Conservation (phyloP, 2,888 invertebrate species). For the Phaedon cochleariae region DNA sequence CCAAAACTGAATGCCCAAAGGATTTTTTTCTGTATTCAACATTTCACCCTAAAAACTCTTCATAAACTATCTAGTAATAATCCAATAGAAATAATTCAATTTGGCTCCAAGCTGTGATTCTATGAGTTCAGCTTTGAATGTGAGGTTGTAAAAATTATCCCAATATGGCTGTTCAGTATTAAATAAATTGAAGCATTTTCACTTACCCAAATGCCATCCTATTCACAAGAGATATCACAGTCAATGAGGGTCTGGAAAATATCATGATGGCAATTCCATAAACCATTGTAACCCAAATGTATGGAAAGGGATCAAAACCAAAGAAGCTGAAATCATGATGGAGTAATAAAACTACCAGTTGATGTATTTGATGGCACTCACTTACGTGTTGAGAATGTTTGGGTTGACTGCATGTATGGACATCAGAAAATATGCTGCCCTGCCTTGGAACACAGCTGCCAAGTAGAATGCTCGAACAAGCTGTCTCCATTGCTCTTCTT, state of each 20-base stretch:
- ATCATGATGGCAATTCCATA: slow-evolving; percentile 48
- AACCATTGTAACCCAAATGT: slow-evolving; percentile 47
- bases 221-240: slow-evolving; percentile 38
- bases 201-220: slow-evolving; percentile 44
- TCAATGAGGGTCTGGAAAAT: slow-evolving; percentile 43
- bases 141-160: too few relatives aligned
- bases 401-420: slow-evolving; percentile 57
- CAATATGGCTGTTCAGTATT: too few relatives aligned
- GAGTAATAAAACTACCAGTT: neutral
- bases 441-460: slow-evolving; percentile 54
- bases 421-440: slow-evolving; percentile 57
- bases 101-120: too few relatives aligned
- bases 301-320: slow-evolving; percentile 36
- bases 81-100: too few relatives aligned
- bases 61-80: too few relatives aligned
- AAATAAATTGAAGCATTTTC: neutral
- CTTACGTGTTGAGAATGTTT: slow-evolving; percentile 48
- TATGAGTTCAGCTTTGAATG: too few relatives aligned
- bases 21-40: too few relatives aligned
- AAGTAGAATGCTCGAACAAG: slow-evolving; percentile 40
- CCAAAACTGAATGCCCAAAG: too few relatives aligned
- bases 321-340: slow-evolving; percentile 7
- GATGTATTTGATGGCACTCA: neutral
- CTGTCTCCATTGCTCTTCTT: slow-evolving; percentile 30
- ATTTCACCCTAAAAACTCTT: too few relatives aligned